Conservation (phyloP, 2,113 vertebrate genomes). For the Orycteropus afer region DNA sequence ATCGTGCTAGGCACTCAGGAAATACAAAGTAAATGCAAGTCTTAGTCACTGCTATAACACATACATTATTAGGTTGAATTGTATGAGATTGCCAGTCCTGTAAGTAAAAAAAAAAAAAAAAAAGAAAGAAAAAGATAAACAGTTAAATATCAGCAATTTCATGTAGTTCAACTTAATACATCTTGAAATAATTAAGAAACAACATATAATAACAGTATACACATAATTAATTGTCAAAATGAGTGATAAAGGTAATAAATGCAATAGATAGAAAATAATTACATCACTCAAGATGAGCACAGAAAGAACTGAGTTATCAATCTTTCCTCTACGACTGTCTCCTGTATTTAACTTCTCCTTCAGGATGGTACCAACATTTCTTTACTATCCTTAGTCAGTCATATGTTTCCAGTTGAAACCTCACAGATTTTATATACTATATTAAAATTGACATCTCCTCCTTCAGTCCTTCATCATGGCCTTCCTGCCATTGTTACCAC, state of each 20-base stretch:
- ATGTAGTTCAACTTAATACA: background rate
- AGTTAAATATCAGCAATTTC: background rate
- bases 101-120: background rate
- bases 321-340: background rate
- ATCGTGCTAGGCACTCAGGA: background rate
- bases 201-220: background rate
- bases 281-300: background rate
- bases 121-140: background rate
- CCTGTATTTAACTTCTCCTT: background rate
- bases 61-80: background rate
- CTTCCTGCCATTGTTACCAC: background rate
- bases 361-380: background rate
- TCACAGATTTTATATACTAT: no score
- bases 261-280: background rate
- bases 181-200: conserved; percentile 12
- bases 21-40: background rate
- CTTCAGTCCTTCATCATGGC: fast-evolving
- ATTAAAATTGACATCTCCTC: background rate
- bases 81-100: background rate
- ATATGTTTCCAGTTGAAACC: background rate
- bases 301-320: background rate
- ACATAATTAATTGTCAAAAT: conserved; percentile 41
- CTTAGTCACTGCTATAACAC: background rate
- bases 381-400: background rate
- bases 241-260: conserved; percentile 38